Base-by-base conservation (phyloP, 2,888 invertebrate genomes). In the Synanthedon formicaeformis region DNA sequence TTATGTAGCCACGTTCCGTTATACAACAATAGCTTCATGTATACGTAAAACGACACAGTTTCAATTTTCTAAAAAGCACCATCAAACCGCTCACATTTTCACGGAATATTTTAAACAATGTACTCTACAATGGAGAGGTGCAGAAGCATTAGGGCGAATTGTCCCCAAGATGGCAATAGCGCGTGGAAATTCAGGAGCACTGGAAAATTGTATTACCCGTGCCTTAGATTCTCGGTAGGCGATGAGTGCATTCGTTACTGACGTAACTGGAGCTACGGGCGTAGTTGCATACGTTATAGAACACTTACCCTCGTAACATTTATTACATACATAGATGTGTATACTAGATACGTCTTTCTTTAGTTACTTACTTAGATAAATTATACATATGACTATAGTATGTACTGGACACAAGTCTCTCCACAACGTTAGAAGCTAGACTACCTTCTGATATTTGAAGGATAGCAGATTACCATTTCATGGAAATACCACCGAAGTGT, bases 171-270 rank as follows among this genome's bases (percentile, higher is more conserved):
- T 70, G 74, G 81, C 74, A 75, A 73, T 82, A 73, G 65, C 67
- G 65, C 12, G 14, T 13, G 45, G 45, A 45, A 45, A 45, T 14
- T 62, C 65, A 64, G 72, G 58, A 71, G 71, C 66, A 72, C 66
- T 69, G 70, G 73, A 69, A 84, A 85, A 86, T 84, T 82, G 81
- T 81, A 84, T 85, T 85, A 83, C 76, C 50, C 71, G 69, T 62
- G 69, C 66, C 69, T 54, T 45, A 45, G 45, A 69, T 75, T 68
- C 73, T 71, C 67, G 68, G 49, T 51, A 45, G 65, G 65, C 76
- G 75, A 78, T 73, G 77, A 83, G 82, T 82, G 81, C 81, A 81
- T 82, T 82, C 74, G 76, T 80, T 80, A 78, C 69, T 60, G 61
- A 59, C 63, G 64, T 73, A 76, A 77, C 73, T 71, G 63, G 58